Base-by-base conservation (phyloP, 1,140 invertebrate species). In the Pogonomyrmex barbatus region DNA sequence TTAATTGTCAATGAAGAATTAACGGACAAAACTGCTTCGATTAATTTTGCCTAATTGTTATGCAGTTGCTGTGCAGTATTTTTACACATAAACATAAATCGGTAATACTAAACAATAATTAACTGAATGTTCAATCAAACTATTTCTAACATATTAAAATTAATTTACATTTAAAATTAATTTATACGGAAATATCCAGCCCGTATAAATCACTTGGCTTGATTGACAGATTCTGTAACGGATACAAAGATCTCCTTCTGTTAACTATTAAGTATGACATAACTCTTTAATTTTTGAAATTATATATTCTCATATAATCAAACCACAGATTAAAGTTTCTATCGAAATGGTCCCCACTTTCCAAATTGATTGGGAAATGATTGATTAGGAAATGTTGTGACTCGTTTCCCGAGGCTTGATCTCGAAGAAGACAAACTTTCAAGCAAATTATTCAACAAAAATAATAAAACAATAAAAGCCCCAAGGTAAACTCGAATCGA, bases 251-350 rank as follows among this genome's bases (percentile, higher is more conserved):
- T 75, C 36, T 73, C 17, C 36, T 39, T 71, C 24, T 9, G 8
- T 14, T 58, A 58, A 39, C n/a, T 30, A 14, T 56, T 12, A 45
- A 24, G 24, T 39, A 8, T 60, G 36, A 76, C 4, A 9, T 36
- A 30, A 56, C 36, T 58, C n/a, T 30, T 4, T 36, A 60, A 76
- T 60, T 76, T 76, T 76, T 39, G 8, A 45, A 60, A 45, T 76
- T 10, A 45, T 45, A 54, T 8, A 60, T 60, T 60, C 39, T 60
- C 39, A n/a, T 30, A 17, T 60, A 14, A 24, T 50, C 30, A 76
- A 42, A 39, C 54, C 39, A 54, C 36, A 60, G 14, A 45, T 76
- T 60, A 39, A 76, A 58, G 42, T 58, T 58, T 60, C 73, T 76
- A 24, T 30, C n/a, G 12, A 58, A 45, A 60, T 76, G 6, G 60